Evolutionary conservation across 2,797 vertebrate species (phyloP).

Genomic region (Platalea minor): DNA sequence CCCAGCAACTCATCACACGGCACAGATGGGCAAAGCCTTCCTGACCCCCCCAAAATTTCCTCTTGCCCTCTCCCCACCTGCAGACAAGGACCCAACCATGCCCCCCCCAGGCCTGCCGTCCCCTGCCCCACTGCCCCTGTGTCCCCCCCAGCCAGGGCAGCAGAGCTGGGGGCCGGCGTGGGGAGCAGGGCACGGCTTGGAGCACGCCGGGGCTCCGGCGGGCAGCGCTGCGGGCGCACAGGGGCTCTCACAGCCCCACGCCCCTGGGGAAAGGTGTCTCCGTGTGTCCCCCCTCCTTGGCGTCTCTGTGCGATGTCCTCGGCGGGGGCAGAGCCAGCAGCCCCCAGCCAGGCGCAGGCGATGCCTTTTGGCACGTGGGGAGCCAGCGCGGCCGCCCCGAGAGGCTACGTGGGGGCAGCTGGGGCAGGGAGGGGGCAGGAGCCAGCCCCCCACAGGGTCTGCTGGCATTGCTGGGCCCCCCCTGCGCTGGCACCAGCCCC

Average conservation of each 20-base stretch:
- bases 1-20: neutral
- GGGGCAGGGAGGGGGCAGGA: neutral
- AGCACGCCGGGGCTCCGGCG: neutral
- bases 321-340: neutral
- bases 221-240: neutral
- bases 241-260: neutral
- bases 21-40: neutral
- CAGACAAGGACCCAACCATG: accelerated
- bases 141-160: neutral
- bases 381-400: neutral
- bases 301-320: accelerated
- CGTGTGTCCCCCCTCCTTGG: neutral
- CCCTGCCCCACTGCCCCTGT: accelerated
- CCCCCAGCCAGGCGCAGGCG: accelerated
- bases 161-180: neutral
- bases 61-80: neutral
- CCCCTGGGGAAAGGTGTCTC: neutral
- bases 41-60: neutral
- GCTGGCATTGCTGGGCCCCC: neutral
- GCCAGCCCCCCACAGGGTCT: neutral
- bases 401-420: accelerated
- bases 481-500: neutral
- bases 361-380: neutral
- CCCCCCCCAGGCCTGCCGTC: accelerated
- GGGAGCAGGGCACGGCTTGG: neutral